Conservation (phyloP, 2,888 invertebrate species). For the Platycheirus rosarum region DNA sequence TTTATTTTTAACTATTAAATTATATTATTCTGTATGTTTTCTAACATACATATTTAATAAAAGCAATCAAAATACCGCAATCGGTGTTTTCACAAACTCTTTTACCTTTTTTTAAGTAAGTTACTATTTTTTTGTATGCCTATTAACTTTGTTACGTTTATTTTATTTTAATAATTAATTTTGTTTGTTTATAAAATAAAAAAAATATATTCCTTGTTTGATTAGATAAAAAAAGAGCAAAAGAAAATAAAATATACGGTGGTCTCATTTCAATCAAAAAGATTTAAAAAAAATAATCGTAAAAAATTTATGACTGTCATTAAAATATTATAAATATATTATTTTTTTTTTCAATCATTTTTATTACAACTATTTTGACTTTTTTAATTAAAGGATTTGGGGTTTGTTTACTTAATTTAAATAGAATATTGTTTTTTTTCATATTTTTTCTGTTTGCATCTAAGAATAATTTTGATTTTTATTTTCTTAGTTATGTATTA, state of each 20-base stretch:
- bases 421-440: slow-evolving; percentile 17
- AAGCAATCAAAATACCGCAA: slow-evolving; percentile 64
- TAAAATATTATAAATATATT: slow-evolving; percentile 19
- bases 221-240: slow-evolving; percentile 57
- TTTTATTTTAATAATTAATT: slow-evolving; percentile 17
- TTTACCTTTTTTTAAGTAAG: slow-evolving; percentile 44
- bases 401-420: slow-evolving; percentile 46
- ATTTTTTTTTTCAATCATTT: slow-evolving; percentile 15
- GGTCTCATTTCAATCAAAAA: slow-evolving; percentile 70
- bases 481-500: slow-evolving; percentile 25
- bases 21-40: slow-evolving; percentile 34
- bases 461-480: slow-evolving; percentile 70
- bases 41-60: slow-evolving; percentile 59
- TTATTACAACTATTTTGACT: slow-evolving; percentile 28
- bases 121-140: slow-evolving; percentile 9
- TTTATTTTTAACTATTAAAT: slow-evolving; percentile 66
- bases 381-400: slow-evolving; percentile 6
- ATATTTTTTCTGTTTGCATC: slow-evolving; percentile 48
- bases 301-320: slow-evolving; percentile 35
- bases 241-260: slow-evolving; percentile 59
- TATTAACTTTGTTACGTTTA: slow-evolving; percentile 31
- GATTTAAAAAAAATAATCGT: slow-evolving; percentile 57
- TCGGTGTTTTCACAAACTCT: slow-evolving; percentile 60
- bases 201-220: slow-evolving; percentile 36
- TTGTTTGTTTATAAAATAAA: slow-evolving; percentile 29